These are phyloP conservation scores for Diplodus sargus DNA, from an alignment of 2,797 vertebrate species.

Conservation along the genomic window DNA sequence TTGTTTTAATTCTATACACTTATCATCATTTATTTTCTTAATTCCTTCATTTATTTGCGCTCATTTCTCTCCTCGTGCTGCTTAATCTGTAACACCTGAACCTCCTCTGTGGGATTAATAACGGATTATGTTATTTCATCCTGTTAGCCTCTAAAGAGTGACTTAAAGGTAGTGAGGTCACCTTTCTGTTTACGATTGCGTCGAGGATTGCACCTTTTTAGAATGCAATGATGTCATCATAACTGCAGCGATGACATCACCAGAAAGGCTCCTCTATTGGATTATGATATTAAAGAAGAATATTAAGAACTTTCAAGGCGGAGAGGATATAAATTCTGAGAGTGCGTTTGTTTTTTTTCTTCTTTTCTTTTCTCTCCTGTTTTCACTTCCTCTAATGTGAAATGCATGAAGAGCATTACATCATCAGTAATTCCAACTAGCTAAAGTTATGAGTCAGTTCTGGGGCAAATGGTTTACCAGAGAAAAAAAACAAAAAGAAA, in stretches of 20 bases:
- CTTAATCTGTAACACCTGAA: too few species aligned
- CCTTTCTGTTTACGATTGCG: not conserved
- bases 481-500: too few species aligned
- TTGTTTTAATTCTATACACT: too few species aligned
- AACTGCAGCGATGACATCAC: not conserved
- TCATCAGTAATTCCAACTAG: slow-evolving; percentile 24
- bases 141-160: too few species aligned
- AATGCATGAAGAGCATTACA: slow-evolving; percentile 32
- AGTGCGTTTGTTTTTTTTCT: not conserved
- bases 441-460: slow-evolving; percentile 17
- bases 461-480: slow-evolving; percentile 3
- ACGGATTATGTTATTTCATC: too few species aligned
- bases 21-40: too few species aligned
- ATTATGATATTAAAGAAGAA: not conserved
- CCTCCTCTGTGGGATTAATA: too few species aligned
- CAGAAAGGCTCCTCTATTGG: not conserved
- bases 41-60: too few species aligned
- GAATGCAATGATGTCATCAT: not conserved
- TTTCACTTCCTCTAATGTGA: slow-evolving; percentile 1
- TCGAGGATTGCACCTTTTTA: not conserved
- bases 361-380: too few species aligned
- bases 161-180: not conserved
- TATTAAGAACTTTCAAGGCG: not conserved
- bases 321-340: not conserved
- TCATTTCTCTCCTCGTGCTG: too few species aligned